phyloP scores from a whole-genome alignment of 1,140 invertebrate genomes.

The Branchinecta lynchi region DNA sequence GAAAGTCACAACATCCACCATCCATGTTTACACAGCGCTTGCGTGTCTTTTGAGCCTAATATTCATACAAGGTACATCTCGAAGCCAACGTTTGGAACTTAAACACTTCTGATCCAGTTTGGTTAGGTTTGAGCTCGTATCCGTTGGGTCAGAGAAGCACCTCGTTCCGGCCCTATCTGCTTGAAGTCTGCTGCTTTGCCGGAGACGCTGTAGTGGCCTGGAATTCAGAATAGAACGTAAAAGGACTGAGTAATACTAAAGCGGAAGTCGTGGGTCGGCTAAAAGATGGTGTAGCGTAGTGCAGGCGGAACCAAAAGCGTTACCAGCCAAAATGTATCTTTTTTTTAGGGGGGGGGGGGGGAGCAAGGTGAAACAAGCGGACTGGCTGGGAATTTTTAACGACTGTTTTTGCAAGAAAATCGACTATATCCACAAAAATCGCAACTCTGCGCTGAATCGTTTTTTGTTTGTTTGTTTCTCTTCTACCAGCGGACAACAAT shows the following conservation, averaged over 20 bases:
- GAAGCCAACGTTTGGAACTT: conserved; percentile 2
- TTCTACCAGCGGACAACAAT: too few relatives aligned
- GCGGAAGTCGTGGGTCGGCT: not conserved
- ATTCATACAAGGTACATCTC: not conserved
- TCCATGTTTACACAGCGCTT: too few relatives aligned
- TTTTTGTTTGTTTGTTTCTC: too few relatives aligned
- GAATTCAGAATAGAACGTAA: not conserved
- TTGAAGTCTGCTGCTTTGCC: not conserved
- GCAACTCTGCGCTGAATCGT: too few relatives aligned
- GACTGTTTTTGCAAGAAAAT: too few relatives aligned
- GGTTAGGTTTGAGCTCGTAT: not conserved
- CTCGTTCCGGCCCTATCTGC: conserved; percentile 1
- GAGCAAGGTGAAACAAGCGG: too few relatives aligned
- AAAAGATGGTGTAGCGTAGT: not conserved
- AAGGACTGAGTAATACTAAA: not conserved
- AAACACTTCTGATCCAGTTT: not conserved
- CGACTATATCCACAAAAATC: too few relatives aligned
- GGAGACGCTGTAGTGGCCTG: not conserved
- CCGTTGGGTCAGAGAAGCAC: conserved; percentile 1
- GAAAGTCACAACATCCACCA: too few relatives aligned
- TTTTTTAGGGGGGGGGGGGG: too few relatives aligned
- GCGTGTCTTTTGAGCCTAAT: not conserved
- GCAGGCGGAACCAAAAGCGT: too few relatives aligned
- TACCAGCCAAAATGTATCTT: too few relatives aligned
- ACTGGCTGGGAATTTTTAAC: too few relatives aligned